Evolutionary conservation across 2,888 invertebrate genomes (phyloP).

Genomic region (Agonopterix heracliana): DNA sequence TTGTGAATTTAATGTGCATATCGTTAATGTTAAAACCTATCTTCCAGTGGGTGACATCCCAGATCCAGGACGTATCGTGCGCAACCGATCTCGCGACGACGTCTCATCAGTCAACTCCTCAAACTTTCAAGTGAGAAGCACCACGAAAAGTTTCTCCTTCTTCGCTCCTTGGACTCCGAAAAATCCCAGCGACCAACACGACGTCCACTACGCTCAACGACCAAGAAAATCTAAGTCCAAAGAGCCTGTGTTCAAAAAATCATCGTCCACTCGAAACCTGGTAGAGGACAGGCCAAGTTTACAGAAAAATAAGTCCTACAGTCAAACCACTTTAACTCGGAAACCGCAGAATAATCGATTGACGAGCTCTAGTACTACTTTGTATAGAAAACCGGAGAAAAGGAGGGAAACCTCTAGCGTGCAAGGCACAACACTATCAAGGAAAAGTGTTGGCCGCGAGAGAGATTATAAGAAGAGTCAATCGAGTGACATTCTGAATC

Average conservation of each 20-base stretch:
- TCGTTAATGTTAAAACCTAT: too few relatives aligned
- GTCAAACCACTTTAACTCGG: slow-evolving; percentile 57
- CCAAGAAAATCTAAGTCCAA: slow-evolving; percentile 55
- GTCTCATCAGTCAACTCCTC: slow-evolving; percentile 80
- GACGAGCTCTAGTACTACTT: slow-evolving; percentile 56
- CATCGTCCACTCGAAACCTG: slow-evolving; percentile 59
- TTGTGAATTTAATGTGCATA: too few relatives aligned
- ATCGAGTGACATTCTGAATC: slow-evolving; percentile 79
- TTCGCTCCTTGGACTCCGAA: slow-evolving; percentile 90
- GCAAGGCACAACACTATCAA: slow-evolving; percentile 44
- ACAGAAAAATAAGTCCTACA: slow-evolving; percentile 67
- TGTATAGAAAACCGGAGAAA: slow-evolving; percentile 65
- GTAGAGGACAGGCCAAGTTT: slow-evolving; percentile 49
- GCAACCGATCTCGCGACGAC: slow-evolving; percentile 85
- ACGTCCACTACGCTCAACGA: slow-evolving; percentile 86
- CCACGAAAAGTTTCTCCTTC: slow-evolving; percentile 88
- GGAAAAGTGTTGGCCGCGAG: slow-evolving; percentile 54
- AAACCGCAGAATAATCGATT: slow-evolving; percentile 50
- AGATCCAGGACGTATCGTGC: slow-evolving; percentile 78
- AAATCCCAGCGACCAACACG: slow-evolving; percentile 82
- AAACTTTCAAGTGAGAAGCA: slow-evolving; percentile 80
- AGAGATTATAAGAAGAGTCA: slow-evolving; percentile 72
- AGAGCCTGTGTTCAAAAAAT: slow-evolving; percentile 51
- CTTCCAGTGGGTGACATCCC: slow-evolving; percentile 88
- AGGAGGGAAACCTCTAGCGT: slow-evolving; percentile 33